phyloP scores from a whole-genome alignment of 2,113 vertebrate genomes.

The Oryzias curvinotus region DNA sequence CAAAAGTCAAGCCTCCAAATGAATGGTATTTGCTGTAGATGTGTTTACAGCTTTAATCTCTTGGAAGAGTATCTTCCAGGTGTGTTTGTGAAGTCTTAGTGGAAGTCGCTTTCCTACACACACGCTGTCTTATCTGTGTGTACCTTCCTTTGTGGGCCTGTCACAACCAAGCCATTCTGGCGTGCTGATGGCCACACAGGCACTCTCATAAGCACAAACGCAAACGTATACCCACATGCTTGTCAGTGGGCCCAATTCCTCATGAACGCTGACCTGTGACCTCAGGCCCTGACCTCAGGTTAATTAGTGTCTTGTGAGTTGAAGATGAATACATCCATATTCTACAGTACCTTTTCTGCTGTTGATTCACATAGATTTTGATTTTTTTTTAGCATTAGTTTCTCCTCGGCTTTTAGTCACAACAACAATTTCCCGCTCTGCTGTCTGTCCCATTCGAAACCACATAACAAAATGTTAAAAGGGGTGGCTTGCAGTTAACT shows the following conservation, averaged over 20 bases:
- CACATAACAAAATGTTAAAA: neutral
- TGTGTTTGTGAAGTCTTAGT: constrained; percentile 60
- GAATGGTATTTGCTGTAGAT: constrained; percentile 49
- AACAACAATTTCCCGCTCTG: neutral
- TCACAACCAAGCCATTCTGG: constrained; percentile 30
- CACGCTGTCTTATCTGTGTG: constrained; percentile 58
- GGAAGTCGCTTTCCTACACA: constrained; percentile 38
- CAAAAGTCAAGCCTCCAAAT: constrained; percentile 44
- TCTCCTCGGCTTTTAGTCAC: neutral
- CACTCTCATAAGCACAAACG: constrained; percentile 49
- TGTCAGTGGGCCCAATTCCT: constrained; percentile 18
- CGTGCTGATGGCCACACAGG: constrained; percentile 56
- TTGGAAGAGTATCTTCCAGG: constrained; percentile 47
- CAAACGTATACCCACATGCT: constrained; percentile 47
- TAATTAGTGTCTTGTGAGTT: constrained; percentile 27
- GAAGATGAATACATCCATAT: constrained; percentile 19
- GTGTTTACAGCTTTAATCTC: constrained; percentile 48
- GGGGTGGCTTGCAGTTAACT: constrained; percentile 24
- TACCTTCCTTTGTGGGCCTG: constrained; percentile 53
- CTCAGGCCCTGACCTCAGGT: constrained; percentile 36
- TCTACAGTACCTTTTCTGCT: constrained; percentile 9
- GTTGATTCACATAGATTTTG: too few relatives aligned
- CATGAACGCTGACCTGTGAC: constrained; percentile 45
- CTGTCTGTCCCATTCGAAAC: neutral
- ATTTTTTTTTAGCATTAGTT: neutral